A percentile compares a stretch with the other conserved stretches of the same genome.
These are phyloP conservation scores for Apotomis turbidana DNA, from an alignment of 2,888 invertebrate genomes.

Conservation along the genomic window DNA sequence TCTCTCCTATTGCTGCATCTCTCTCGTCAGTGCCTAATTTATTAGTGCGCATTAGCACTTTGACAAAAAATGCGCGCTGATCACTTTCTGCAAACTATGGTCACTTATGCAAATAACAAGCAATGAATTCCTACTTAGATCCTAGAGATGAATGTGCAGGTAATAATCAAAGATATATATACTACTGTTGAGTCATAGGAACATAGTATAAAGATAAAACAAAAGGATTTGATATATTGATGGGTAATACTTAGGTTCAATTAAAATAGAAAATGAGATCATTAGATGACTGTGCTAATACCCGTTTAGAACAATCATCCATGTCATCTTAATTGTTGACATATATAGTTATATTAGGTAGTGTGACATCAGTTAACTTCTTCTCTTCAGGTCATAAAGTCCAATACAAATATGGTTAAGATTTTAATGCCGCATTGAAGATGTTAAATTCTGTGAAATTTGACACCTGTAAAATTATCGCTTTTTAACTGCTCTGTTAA, in stretches of 20 bases:
- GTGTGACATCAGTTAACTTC: too few relatives aligned
- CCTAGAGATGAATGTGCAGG: not conserved
- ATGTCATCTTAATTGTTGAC: not conserved
- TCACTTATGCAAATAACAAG: conserved; percentile 9
- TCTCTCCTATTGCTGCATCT: too few relatives aligned
- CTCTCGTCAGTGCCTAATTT: too few relatives aligned
- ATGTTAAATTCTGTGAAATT: too few relatives aligned
- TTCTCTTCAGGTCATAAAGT: too few relatives aligned
- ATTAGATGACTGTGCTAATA: conserved; percentile 22
- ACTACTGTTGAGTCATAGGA: conserved; percentile 9
- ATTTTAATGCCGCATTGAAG: too few relatives aligned
- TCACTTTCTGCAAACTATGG: not conserved
- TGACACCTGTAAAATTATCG: too few relatives aligned
- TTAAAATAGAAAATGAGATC: conserved; percentile 20
- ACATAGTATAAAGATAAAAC: conserved; percentile 13
- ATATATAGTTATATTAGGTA: too few relatives aligned
- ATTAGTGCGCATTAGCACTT: too few relatives aligned
- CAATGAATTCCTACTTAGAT: not conserved
- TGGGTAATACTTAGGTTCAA: not conserved
- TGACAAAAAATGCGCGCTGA: too few relatives aligned
- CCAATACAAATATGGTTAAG: too few relatives aligned
- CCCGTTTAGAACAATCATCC: conserved; percentile 1
- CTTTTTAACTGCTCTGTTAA: too few relatives aligned
- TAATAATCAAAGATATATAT: conserved; percentile 4
- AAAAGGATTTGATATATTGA: conserved; percentile 7